These are phyloP conservation scores for Myiagra hebetior DNA, from an alignment of 2,113 vertebrate genomes.

Conservation along the genomic window DNA sequence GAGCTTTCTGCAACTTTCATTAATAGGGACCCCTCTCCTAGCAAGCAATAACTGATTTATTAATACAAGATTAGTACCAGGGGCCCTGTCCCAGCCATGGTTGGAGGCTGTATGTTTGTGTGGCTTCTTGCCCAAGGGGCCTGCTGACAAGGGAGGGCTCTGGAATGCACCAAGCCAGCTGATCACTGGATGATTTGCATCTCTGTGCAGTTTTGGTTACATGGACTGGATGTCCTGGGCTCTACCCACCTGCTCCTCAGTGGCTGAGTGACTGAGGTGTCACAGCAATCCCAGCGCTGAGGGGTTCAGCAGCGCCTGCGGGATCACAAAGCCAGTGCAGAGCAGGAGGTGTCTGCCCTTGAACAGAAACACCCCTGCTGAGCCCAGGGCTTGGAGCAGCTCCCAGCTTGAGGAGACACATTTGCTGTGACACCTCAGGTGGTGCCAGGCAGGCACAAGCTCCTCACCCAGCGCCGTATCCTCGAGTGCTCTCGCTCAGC, in stretches of 20 bases:
- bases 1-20: background rate
- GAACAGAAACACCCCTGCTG: background rate
- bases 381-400: background rate
- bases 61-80: background rate
- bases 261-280: background rate
- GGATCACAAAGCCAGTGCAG: background rate
- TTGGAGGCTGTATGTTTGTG: background rate
- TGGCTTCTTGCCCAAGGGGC: background rate
- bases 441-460: background rate
- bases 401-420: background rate
- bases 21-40: background rate
- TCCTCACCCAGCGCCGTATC: background rate
- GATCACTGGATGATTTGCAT: fast-evolving
- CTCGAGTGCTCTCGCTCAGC: background rate
- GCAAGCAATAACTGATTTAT: background rate
- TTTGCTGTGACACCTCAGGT: background rate
- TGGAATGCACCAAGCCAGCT: background rate
- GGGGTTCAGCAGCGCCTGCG: background rate
- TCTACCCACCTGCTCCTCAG: background rate
- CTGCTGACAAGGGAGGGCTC: background rate
- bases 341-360: background rate
- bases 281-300: background rate
- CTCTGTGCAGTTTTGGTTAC: background rate
- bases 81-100: background rate
- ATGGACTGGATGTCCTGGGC: background rate